Base-by-base conservation (phyloP, 2,113 vertebrate genomes). In the Rhombomys opimus region DNA sequence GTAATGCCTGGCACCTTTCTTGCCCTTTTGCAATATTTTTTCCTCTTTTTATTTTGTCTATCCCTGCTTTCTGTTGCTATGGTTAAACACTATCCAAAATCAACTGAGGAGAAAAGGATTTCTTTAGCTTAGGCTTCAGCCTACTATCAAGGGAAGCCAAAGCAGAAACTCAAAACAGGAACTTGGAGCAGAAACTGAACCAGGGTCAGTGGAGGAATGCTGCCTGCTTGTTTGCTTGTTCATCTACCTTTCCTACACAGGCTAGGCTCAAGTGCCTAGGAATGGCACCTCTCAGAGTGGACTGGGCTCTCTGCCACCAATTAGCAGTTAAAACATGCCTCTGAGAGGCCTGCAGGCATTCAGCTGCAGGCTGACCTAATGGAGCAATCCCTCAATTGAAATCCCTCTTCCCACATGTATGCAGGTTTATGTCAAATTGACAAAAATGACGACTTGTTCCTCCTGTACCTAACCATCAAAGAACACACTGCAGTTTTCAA, bases 41-140 rank as follows among this genome's bases (percentile, higher is more conserved):
- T 67, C 14, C 27, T 30, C 63, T 22, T 32, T 32, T 67, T 2
- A 11, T 10, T 85, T 23, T 7, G 81, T 18, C 12, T 65, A 46
- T 97, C 97, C 98, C 98, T 99, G 98, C 98, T 98, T 98, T 98
- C 98, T 97, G 97, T 96, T 82, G 80, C 54, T 59, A 25, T 59
- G 78, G 59, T 59, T 46, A 14, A 81, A 23, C 20, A 59, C 54
- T 38, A 82, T n/a, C 11, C 22, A 82, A 14, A n/a, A 59, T 59
- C 80, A 7, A 23, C 5, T 14, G 35, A 82, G 35, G 35, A 57
- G 52, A 82, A 59, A n/a, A 57, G 18, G 11, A 82, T 82, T 22
- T 82, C 23, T 38, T 81, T 82, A 59, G 20, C 35, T 14, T 82
- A 59, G 32, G 20, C n/a, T n/a, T n/a, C 52, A 82, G 35, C 38